phyloP scores from a whole-genome alignment of 1,140 invertebrate genomes.

The Drosophila pruinosa region DNA sequence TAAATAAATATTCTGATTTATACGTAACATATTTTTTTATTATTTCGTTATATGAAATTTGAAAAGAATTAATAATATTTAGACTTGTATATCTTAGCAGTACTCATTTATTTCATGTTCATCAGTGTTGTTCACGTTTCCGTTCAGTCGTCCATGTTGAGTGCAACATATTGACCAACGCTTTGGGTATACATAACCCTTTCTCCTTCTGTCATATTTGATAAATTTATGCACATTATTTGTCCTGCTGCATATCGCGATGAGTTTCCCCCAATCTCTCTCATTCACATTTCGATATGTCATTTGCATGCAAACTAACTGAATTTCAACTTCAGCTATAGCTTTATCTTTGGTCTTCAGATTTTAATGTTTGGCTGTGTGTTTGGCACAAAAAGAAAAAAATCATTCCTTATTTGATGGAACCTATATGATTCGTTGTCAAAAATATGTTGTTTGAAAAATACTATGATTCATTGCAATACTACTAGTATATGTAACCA shows the following conservation, averaged over 20 bases:
- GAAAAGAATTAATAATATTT: no score
- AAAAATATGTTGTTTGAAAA: no score
- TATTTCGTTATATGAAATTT: no score
- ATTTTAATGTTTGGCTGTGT: slow-evolving; percentile 16
- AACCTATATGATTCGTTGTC: no score
- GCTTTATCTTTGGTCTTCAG: slow-evolving; percentile 26
- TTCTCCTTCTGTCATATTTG: slow-evolving; percentile 34
- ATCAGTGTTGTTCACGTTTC: background rate
- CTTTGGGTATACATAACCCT: slow-evolving; percentile 30
- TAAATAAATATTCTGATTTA: no score
- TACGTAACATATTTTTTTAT: no score
- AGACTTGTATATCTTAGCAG: background rate
- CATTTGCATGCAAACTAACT: slow-evolving; percentile 77
- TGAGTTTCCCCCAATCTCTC: slow-evolving; percentile 72
- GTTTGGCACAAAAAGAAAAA: no score
- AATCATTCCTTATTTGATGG: no score
- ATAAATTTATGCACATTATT: slow-evolving; percentile 79
- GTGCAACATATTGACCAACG: slow-evolving; percentile 65
- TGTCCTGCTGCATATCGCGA: slow-evolving; percentile 73
- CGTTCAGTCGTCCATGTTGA: slow-evolving; percentile 4
- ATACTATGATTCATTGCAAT: no score
- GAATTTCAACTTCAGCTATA: background rate
- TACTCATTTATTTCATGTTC: background rate
- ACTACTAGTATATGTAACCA: no score
- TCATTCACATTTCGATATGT: slow-evolving; percentile 58